Conservation (phyloP, 2,888 invertebrate species). For the Ectropis crepuscularia region DNA sequence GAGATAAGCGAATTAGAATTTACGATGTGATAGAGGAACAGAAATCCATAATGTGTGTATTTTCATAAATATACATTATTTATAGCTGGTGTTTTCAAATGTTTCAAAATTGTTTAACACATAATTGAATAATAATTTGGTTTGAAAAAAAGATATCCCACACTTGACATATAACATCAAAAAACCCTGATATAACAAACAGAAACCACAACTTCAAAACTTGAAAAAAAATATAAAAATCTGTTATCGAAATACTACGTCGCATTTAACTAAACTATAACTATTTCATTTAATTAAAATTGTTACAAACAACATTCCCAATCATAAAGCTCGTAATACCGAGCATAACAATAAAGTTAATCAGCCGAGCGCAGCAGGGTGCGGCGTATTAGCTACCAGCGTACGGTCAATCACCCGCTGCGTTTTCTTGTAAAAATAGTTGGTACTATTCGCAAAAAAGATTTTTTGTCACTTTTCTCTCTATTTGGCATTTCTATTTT, state of each 20-base stretch:
- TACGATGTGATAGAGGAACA: too few species aligned
- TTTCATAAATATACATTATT: too few species aligned
- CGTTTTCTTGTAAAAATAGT: conserved; percentile 9
- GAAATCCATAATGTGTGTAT: too few species aligned
- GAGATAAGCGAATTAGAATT: too few species aligned
- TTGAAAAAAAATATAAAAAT: too few species aligned
- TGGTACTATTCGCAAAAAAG: conserved; percentile 7
- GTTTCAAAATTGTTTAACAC: not conserved
- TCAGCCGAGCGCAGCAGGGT: conserved; percentile 9
- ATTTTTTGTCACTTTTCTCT: not conserved
- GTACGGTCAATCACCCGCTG: conserved; percentile 21
- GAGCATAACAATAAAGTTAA: not conserved
- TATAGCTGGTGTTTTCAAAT: not conserved
- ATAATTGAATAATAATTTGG: not conserved
- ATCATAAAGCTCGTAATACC: not conserved
- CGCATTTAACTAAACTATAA: too few species aligned
- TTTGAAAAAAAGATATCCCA: not conserved
- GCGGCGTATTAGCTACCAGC: conserved; percentile 10
- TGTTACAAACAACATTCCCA: not conserved
- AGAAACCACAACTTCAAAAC: too few species aligned
- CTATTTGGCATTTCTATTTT: too few species aligned
- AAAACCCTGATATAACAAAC: too few species aligned
- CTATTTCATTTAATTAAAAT: too few species aligned
- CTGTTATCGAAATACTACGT: too few species aligned
- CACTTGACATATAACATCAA: too few species aligned